A percentile compares a stretch with the other conserved stretches of the same genome.
These are phyloP conservation scores for Trichogramma pretiosum DNA, from an alignment of 1,140 invertebrate genomes.

Conservation along the genomic window DNA sequence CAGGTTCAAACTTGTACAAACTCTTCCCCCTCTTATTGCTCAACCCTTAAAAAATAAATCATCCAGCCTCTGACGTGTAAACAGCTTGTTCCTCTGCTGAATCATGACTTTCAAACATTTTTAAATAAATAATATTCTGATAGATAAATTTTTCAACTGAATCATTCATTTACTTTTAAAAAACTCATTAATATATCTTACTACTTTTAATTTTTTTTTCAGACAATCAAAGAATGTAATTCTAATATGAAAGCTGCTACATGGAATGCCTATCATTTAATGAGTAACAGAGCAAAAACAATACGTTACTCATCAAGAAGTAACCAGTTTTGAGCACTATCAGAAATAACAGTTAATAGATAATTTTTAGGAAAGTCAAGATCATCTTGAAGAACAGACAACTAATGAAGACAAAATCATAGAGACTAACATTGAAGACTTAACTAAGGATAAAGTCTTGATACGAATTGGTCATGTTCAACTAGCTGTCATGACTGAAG, in stretches of 20 bases:
- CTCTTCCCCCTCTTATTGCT: conserved; percentile 17
- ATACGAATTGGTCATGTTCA: conserved; percentile 52
- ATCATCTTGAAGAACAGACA: conserved; percentile 46
- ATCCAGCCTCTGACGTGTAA: neutral
- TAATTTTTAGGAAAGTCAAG: conserved; percentile 48
- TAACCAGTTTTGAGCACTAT: conserved; percentile 56
- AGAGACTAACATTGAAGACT: conserved; percentile 48
- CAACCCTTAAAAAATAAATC: neutral
- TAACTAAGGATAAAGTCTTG: conserved; percentile 52
- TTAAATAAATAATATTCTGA: conserved; percentile 9
- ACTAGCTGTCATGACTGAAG: conserved; percentile 48
- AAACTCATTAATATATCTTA: too few relatives aligned
- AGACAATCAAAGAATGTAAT: conserved; percentile 56
- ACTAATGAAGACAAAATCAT: conserved; percentile 44
- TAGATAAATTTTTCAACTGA: too few relatives aligned
- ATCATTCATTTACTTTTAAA: too few relatives aligned
- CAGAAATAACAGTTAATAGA: conserved; percentile 60
- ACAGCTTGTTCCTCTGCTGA: too few relatives aligned
- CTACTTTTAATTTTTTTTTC: too few relatives aligned
- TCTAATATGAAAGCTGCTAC: conserved; percentile 57
- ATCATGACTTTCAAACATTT: neutral
- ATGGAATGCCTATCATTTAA: conserved; percentile 65
- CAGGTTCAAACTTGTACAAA: conserved; percentile 31
- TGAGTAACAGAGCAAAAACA: conserved; percentile 58
- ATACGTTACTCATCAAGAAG: conserved; percentile 59